phyloP scores from a whole-genome alignment of 2,888 invertebrate species.

The Hedya salicella region DNA sequence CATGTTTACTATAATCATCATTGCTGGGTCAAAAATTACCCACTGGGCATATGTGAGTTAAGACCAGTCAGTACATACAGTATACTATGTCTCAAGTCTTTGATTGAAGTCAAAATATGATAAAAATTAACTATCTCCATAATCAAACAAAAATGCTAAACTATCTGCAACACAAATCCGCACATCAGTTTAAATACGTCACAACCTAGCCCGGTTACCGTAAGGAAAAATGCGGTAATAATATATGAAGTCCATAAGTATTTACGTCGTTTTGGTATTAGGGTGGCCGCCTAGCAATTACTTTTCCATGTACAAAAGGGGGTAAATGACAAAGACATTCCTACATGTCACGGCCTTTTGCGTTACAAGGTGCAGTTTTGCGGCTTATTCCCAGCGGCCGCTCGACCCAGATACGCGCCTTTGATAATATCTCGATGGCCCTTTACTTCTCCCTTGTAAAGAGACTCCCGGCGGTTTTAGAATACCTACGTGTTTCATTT shows the following conservation, averaged over 20 bases:
- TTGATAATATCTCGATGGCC: slow-evolving; percentile 60
- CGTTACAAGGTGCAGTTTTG: not conserved
- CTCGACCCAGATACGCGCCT: slow-evolving; percentile 65
- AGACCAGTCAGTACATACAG: no score
- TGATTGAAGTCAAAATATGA: no score
- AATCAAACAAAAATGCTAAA: no score
- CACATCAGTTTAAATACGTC: slow-evolving; percentile 3
- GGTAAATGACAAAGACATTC: not conserved
- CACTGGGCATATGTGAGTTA: no score
- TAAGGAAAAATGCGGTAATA: not conserved
- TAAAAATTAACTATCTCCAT: no score
- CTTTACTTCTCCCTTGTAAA: slow-evolving; percentile 50
- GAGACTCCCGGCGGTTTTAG: not conserved
- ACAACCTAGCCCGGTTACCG: not conserved
- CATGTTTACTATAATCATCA: no score
- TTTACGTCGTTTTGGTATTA: not conserved
- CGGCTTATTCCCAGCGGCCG: slow-evolving; percentile 42
- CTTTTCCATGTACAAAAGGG: not conserved
- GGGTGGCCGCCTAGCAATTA: not conserved
- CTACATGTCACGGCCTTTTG: not conserved
- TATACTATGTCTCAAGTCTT: no score
- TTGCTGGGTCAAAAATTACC: no score
- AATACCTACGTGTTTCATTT: slow-evolving; percentile 9
- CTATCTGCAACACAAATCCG: not conserved
- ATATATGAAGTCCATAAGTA: not conserved